Percentiles rank a stretch among this genome's conserved stretches.
phyloP scores from a whole-genome alignment of 2,797 vertebrate species.

The Paguma larvata region DNA sequence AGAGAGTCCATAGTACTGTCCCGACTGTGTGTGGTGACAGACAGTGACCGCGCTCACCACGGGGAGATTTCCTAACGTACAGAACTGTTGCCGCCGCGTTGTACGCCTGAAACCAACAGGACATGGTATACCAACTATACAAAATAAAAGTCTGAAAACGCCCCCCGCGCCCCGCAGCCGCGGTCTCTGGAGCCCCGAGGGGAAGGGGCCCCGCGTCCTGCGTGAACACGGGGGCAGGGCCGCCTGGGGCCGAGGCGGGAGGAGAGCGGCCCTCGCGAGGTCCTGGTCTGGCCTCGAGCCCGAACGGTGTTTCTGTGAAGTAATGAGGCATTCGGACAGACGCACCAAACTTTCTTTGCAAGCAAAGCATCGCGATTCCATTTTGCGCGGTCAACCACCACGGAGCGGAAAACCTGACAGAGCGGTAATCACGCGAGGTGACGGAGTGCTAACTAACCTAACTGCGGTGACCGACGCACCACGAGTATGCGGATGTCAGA shows the following conservation, averaged over 20 bases:
- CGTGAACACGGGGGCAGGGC: background rate
- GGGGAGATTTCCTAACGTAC: background rate
- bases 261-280: background rate
- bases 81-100: accelerated
- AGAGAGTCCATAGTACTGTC: accelerated
- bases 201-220: too few species aligned
- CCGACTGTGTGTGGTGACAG: accelerated
- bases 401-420: too few species aligned
- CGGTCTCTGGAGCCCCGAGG: too few species aligned
- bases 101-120: background rate
- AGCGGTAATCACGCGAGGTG: background rate
- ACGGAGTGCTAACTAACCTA: background rate
- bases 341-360: background rate
- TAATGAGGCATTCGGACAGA: background rate
- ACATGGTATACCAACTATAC: accelerated
- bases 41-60: background rate
- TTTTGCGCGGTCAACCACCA: background rate
- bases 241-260: background rate
- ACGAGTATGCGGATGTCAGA: background rate
- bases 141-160: accelerated
- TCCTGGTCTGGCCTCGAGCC: background rate
- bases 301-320: too few species aligned
- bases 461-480: background rate
- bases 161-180: too few species aligned
- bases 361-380: background rate